Conservation (phyloP, 2,797 vertebrate genomes). For the Percopsis omiscomaycus region DNA sequence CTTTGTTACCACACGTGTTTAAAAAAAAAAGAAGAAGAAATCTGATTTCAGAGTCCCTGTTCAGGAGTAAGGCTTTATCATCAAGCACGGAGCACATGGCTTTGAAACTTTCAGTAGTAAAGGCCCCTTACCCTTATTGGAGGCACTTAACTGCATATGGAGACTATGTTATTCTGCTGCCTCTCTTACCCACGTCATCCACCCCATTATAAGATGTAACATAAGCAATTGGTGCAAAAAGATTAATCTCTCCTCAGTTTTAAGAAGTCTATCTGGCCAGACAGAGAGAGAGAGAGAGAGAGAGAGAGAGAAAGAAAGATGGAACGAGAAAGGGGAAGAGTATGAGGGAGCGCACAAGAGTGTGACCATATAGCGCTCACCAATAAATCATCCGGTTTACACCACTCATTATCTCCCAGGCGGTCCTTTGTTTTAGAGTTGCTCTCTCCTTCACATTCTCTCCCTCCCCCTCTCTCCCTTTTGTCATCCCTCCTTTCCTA, state of each 20-base stretch:
- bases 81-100: slow-evolving; percentile 20
- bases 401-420: slow-evolving; percentile 73
- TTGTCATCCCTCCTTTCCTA: slow-evolving; percentile 57
- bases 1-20: slow-evolving; percentile 70
- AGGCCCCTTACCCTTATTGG: slow-evolving; percentile 44
- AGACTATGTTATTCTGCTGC: slow-evolving; percentile 64
- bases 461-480: slow-evolving; percentile 31
- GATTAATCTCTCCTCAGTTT: slow-evolving; percentile 61
- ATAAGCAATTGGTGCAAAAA: slow-evolving; percentile 53
- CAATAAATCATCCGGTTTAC: slow-evolving; percentile 74
- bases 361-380: slow-evolving; percentile 54
- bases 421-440: slow-evolving; percentile 73
- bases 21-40: slow-evolving; percentile 26
- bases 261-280: slow-evolving; percentile 60
- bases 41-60: slow-evolving; percentile 43
- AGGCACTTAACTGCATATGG: slow-evolving; percentile 64
- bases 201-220: slow-evolving; percentile 57
- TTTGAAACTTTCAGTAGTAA: slow-evolving; percentile 53
- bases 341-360: slow-evolving; percentile 38
- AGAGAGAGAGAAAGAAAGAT: background rate
- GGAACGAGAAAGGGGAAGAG: slow-evolving; percentile 19
- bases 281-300: slow-evolving; percentile 12
- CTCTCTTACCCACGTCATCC: slow-evolving; percentile 56
- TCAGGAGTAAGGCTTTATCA: slow-evolving; percentile 52
- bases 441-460: slow-evolving; percentile 49